These are phyloP conservation scores for Chlorodrepanis virens DNA, from an alignment of 2,113 vertebrate species.

Conservation along the genomic window DNA sequence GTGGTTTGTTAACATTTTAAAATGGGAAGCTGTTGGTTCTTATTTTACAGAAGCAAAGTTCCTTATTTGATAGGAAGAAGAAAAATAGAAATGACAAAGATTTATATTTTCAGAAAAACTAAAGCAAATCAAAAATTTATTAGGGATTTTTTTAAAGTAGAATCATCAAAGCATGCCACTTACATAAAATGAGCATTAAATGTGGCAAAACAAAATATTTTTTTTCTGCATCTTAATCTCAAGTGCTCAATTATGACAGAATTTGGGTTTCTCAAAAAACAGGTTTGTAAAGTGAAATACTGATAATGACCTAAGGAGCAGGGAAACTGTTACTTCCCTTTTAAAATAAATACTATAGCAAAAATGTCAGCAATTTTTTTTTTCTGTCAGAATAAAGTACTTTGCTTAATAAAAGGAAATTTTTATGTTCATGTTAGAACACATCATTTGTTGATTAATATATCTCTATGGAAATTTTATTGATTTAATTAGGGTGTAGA, in stretches of 20 bases:
- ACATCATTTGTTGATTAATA: neutral
- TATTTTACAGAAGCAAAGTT: neutral
- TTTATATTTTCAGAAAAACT: neutral
- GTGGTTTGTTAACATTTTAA: neutral
- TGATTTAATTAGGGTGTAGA: neutral
- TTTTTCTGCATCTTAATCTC: neutral
- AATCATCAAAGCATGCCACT: neutral
- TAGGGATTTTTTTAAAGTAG: neutral
- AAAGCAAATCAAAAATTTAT: neutral
- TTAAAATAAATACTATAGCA: neutral
- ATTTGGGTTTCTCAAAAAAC: neutral
- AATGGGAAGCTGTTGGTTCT: neutral
- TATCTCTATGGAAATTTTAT: neutral
- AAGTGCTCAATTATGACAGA: neutral
- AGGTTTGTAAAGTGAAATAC: neutral
- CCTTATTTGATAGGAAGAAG: neutral
- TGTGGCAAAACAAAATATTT: neutral
- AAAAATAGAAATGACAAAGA: neutral
- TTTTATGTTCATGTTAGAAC: neutral
- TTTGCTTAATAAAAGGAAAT: neutral
- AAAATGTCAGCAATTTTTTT: neutral
- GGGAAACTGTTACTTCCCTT: neutral
- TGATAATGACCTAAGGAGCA: neutral
- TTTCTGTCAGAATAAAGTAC: neutral
- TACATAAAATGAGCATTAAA: neutral